phyloP scores from a whole-genome alignment of 2,888 invertebrate genomes.

The Leptarthrus brevirostris region DNA sequence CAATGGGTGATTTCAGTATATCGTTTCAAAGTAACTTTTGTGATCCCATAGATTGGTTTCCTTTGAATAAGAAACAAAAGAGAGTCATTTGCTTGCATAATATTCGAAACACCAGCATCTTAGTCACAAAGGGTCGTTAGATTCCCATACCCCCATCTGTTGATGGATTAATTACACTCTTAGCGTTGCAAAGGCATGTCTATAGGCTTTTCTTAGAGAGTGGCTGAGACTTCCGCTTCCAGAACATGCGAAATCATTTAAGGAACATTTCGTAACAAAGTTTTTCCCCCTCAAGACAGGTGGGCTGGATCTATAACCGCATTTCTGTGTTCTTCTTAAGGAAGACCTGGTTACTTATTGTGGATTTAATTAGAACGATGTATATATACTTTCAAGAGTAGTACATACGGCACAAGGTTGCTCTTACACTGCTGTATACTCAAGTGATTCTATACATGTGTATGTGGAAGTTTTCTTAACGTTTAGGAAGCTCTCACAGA shows the following conservation, averaged over 20 bases:
- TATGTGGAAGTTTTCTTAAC: slow-evolving; percentile 16
- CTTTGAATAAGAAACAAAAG: slow-evolving; percentile 11
- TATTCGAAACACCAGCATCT: background rate
- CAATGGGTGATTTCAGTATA: slow-evolving; percentile 23
- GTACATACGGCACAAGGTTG: background rate
- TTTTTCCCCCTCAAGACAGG: slow-evolving; percentile 35
- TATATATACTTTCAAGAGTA: background rate
- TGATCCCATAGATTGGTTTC: slow-evolving; percentile 9
- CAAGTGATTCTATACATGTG: background rate
- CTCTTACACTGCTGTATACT: background rate
- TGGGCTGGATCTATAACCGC: slow-evolving; percentile 34
- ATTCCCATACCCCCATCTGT: slow-evolving; percentile 26
- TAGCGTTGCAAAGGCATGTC: slow-evolving; percentile 35
- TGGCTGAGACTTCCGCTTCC: slow-evolving; percentile 39
- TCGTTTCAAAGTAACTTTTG: background rate
- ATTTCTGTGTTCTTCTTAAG: background rate
- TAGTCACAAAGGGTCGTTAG: slow-evolving; percentile 19
- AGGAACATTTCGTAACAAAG: slow-evolving; percentile 41
- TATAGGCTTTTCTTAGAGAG: slow-evolving; percentile 29
- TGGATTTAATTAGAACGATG: slow-evolving; percentile 21
- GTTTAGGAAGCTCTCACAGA: slow-evolving; percentile 21
- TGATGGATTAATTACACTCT: slow-evolving; percentile 40
- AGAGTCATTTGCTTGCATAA: slow-evolving; percentile 9
- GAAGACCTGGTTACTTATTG: slow-evolving; percentile 23
- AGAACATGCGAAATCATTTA: slow-evolving; percentile 47